These are phyloP conservation scores for Protobothrops mucrosquamatus DNA, from an alignment of 2,113 vertebrate species.

Conservation along the genomic window DNA sequence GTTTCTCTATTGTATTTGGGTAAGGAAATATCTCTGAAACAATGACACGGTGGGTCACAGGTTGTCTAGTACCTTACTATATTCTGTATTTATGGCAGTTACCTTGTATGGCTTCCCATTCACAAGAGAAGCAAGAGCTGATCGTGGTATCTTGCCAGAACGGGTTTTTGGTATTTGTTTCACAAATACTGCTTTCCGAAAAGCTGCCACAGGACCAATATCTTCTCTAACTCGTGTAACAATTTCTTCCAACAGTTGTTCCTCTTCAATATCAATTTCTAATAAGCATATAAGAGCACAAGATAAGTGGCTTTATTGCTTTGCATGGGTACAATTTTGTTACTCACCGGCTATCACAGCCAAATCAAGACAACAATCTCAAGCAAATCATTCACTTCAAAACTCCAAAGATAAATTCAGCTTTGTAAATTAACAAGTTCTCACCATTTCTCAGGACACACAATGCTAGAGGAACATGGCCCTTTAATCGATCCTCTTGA, in stretches of 20 bases:
- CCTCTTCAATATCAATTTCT: conserved; percentile 72
- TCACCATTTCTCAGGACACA: conserved; percentile 88
- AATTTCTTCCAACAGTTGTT: conserved; percentile 75
- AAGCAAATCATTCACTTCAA: neutral
- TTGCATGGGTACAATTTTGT: neutral
- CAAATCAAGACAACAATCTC: neutral
- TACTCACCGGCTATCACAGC: neutral
- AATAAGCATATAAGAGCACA: conserved; percentile 35
- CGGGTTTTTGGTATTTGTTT: conserved; percentile 88
- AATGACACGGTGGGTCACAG: neutral
- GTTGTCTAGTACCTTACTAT: rapidly evolving
- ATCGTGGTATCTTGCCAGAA: conserved; percentile 93
- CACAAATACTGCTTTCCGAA: conserved; percentile 86
- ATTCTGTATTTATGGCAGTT: neutral
- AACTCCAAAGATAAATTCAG: neutral
- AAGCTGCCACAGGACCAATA: conserved; percentile 90
- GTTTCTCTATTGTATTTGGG: neutral
- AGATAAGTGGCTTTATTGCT: neutral
- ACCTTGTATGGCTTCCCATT: conserved; percentile 90
- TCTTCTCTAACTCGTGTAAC: conserved; percentile 79
- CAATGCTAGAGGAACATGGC: conserved; percentile 87
- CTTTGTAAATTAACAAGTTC: conserved; percentile 19
- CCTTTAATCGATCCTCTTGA: conserved; percentile 89
- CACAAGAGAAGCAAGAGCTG: conserved; percentile 81
- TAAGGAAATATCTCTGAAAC: neutral